phyloP scores from a whole-genome alignment of 2,797 vertebrate genomes.

The Propithecus deckenii region DNA sequence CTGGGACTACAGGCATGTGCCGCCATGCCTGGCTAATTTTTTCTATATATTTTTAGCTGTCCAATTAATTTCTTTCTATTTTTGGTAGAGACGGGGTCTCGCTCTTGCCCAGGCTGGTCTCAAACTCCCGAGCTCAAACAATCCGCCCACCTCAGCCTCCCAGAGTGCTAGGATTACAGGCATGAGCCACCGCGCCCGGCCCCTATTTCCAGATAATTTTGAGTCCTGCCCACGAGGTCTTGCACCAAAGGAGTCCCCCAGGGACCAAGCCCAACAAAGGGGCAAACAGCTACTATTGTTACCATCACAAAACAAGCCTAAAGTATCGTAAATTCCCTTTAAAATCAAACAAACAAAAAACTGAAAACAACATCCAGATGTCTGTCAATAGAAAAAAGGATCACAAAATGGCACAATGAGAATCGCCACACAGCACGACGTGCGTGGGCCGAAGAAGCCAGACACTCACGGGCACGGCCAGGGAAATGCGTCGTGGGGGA shows the following conservation, averaged over 20 bases:
- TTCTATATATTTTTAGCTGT: too few relatives aligned
- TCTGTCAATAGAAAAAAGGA: neutral
- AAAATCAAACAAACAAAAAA: neutral
- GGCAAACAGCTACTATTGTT: neutral
- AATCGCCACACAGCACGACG: accelerated
- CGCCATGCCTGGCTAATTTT: too few relatives aligned
- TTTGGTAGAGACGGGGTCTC: too few relatives aligned
- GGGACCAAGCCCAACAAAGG: neutral
- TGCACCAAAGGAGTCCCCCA: neutral
- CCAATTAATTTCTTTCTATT: too few relatives aligned
- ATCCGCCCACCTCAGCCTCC: too few relatives aligned
- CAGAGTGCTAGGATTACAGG: too few relatives aligned
- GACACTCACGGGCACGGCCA: accelerated
- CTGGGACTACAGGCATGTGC: too few relatives aligned
- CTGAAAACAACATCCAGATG: neutral
- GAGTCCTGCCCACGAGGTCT: neutral
- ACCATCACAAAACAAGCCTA: accelerated
- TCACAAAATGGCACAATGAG: accelerated
- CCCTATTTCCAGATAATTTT: neutral
- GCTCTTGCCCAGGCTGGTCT: too few relatives aligned
- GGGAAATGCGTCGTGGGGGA: accelerated
- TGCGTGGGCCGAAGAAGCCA: accelerated
- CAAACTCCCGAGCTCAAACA: too few relatives aligned
- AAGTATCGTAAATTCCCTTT: neutral
- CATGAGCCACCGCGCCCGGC: too few relatives aligned